phyloP scores from a whole-genome alignment of 2,888 invertebrate genomes.

The Apotomis capreana region DNA sequence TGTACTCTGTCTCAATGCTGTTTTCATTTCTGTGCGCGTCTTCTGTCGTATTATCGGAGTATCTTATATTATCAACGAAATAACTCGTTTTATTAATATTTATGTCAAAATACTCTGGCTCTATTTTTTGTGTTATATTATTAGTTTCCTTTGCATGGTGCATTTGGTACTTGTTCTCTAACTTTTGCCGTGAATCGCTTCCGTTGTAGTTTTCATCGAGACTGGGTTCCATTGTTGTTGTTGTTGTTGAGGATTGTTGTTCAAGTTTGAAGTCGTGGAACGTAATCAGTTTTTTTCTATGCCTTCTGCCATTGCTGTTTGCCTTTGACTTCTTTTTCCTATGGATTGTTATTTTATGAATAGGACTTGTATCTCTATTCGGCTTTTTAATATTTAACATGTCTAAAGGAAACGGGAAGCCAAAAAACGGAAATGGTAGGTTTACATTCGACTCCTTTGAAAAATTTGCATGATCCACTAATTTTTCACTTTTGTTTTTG shows the following conservation, averaged over 20 bases:
- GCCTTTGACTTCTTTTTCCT: slow-evolving; percentile 70
- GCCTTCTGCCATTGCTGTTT: slow-evolving; percentile 65
- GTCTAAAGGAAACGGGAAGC: slow-evolving; percentile 66
- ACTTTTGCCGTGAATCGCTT: slow-evolving; percentile 45
- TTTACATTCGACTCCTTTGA: slow-evolving; percentile 62
- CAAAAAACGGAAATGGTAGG: slow-evolving; percentile 63
- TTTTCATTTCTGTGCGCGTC: slow-evolving; percentile 56
- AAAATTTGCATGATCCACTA: slow-evolving; percentile 50
- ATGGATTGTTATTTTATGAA: slow-evolving; percentile 69
- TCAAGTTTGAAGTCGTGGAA: slow-evolving; percentile 66
- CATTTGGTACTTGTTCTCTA: slow-evolving; percentile 44
- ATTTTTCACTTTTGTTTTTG: slow-evolving; percentile 50
- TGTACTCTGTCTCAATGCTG: slow-evolving; percentile 67
- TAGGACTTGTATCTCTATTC: slow-evolving; percentile 55
- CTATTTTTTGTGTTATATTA: slow-evolving; percentile 41
- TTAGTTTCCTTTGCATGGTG: slow-evolving; percentile 44
- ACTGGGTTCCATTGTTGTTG: slow-evolving; percentile 48
- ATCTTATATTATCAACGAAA: slow-evolving; percentile 62
- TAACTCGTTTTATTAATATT: slow-evolving; percentile 53
- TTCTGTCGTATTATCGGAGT: slow-evolving; percentile 52
- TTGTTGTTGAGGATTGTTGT: slow-evolving; percentile 44
- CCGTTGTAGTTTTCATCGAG: slow-evolving; percentile 49
- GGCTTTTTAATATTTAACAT: slow-evolving; percentile 59
- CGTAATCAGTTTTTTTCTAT: slow-evolving; percentile 67
- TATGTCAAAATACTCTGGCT: slow-evolving; percentile 42